Conservation (phyloP, 2,797 vertebrate genomes). For the Todus mexicanus region DNA sequence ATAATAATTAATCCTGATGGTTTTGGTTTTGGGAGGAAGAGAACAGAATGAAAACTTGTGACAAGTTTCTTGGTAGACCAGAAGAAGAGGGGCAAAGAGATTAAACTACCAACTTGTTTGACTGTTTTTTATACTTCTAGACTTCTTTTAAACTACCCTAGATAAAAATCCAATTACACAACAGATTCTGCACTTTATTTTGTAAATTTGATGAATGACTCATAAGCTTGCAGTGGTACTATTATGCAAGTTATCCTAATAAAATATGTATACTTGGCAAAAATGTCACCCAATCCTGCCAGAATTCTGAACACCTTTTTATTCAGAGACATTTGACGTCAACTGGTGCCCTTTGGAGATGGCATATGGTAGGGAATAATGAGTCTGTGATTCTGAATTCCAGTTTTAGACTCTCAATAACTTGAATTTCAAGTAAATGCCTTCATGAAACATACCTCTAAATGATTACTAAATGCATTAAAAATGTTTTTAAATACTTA, state of each 20-base stretch:
- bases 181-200: slow-evolving; percentile 14
- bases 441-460: background rate
- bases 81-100: background rate
- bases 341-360: background rate
- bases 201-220: slow-evolving; percentile 7
- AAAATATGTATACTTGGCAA: slow-evolving; percentile 27
- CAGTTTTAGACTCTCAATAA: background rate
- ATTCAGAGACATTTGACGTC: background rate
- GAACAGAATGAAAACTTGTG: background rate
- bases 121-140: background rate
- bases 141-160: background rate
- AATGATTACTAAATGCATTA: background rate
- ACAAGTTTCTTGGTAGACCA: background rate
- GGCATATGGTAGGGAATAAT: background rate
- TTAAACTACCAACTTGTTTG: background rate
- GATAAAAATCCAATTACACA: background rate
- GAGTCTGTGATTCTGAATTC: background rate
- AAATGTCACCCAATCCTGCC: background rate
- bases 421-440: background rate
- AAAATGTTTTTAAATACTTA: background rate
- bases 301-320: slow-evolving; percentile 30
- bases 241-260: slow-evolving; percentile 19
- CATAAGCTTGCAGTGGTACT: background rate
- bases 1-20: background rate
- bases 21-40: background rate